Evolutionary conservation across 2,797 vertebrate genomes (phyloP), one percentile per base, ranked within the genome.

Genomic region (Gobionotothen gibberifrons): DNA sequence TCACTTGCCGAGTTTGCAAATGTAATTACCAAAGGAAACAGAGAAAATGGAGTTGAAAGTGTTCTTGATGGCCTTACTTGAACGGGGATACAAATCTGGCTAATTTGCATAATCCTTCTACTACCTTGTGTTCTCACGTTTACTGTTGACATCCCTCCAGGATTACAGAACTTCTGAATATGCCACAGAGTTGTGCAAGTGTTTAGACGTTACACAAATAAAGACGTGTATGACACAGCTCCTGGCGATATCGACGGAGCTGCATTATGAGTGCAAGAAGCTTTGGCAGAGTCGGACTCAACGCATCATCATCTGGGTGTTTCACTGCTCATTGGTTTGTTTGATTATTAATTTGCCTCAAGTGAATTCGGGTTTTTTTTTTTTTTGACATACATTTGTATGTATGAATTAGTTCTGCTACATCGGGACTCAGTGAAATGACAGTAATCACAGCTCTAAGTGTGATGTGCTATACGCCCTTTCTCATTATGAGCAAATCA

Each of bases 331-430:
- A 82, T 75, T 90, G 85, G 76, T 71, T 89, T 91, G 85, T 88
- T 90, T 92, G 84, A 89, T 89, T 88, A 91, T 89, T 87, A 90
- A 92, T 92, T 87, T 89, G 85, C 84, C 87, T 74, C 69, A 55
- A 86, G 85, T 87, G 77, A 89, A 85, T 75, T 76, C 68, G 57
- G 3, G 8, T 36, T 36, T 36, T 36, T 26, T 42, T 58, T 74
- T 85, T 79, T 81, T 83, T 76, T 66, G 40, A 74, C 85, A 72
- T 88, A 87, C 72, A 89, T 89, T 87, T 89, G 84, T 87, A 81
- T 81, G 83, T 86, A 66, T 86, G 84, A 90, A 90, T 93, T 90
- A 92, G 90, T 92, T 92, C 87, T 88, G 91, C 91, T 83, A 85
- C 88, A 91, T 90, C 73, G 46, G 74, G 72, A 84, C 67, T 79